These are phyloP conservation scores for Lasius fuliginosus DNA, from an alignment of 2,888 invertebrate species.

Conservation along the genomic window DNA sequence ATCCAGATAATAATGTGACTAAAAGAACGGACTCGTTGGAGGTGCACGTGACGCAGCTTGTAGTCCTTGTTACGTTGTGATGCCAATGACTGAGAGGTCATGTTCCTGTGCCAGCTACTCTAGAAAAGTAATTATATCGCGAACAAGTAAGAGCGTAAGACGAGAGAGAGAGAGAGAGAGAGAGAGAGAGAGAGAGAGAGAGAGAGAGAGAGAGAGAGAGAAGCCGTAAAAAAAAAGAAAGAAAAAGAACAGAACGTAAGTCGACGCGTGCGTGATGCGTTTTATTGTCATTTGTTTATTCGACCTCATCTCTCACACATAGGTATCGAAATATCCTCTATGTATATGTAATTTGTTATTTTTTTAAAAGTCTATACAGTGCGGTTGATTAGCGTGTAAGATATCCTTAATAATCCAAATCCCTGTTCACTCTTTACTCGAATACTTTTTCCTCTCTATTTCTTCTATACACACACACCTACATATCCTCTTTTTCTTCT, in stretches of 20 bases:
- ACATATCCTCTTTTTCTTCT: not conserved
- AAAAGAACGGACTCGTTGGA: slow-evolving; percentile 40
- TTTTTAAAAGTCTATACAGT: slow-evolving; percentile 86
- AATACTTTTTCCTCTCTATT: not conserved
- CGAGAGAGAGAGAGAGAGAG: slow-evolving; percentile 27
- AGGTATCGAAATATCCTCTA: slow-evolving; percentile 82
- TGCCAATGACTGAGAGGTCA: slow-evolving; percentile 86
- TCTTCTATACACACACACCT: not conserved
- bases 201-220: slow-evolving; percentile 31
- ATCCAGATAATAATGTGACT: slow-evolving; percentile 44
- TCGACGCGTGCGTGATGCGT: slow-evolving; percentile 50
- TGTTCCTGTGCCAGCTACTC: slow-evolving; percentile 86
- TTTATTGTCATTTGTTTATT: slow-evolving; percentile 79
- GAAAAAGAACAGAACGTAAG: slow-evolving; percentile 22
- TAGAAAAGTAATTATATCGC: slow-evolving; percentile 81
- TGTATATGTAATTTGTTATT: slow-evolving; percentile 85
- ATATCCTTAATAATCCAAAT: slow-evolving; percentile 58
- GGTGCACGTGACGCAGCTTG: slow-evolving; percentile 83
- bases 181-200: slow-evolving; percentile 39
- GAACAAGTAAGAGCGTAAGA: slow-evolving; percentile 74
- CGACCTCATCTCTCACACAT: slow-evolving; percentile 71
- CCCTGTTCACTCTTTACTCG: slow-evolving; percentile 34
- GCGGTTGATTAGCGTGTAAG: slow-evolving; percentile 83
- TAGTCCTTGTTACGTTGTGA: slow-evolving; percentile 86
- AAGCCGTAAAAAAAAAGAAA: slow-evolving; percentile 48